A percentile compares a stretch with the other conserved stretches of the same genome.
Conservation (phyloP, 2,888 invertebrate genomes). For the Amblyteles armatorius region DNA sequence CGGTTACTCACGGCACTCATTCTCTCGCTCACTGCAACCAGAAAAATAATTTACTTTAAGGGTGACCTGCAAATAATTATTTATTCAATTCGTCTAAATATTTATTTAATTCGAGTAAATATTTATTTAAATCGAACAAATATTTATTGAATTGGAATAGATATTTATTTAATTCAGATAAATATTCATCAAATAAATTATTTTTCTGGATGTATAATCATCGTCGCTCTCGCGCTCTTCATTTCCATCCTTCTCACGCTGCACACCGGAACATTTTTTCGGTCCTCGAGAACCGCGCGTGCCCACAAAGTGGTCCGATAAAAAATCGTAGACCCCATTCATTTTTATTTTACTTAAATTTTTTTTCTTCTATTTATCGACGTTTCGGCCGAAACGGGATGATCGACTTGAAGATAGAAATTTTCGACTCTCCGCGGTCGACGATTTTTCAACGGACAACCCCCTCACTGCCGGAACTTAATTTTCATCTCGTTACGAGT, state of each 20-base stretch:
- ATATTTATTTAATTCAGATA: too few species aligned
- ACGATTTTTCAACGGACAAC: conserved; percentile 20
- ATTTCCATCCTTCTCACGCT: conserved; percentile 14
- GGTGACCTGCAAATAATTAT: too few species aligned
- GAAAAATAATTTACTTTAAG: too few species aligned
- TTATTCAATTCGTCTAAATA: too few species aligned
- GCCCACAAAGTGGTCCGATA: neutral
- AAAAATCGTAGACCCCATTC: conserved; percentile 18
- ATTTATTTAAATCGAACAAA: too few species aligned
- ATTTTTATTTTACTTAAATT: neutral
- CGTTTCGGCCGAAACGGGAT: neutral
- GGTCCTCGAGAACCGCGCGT: neutral
- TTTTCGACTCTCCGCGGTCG: neutral
- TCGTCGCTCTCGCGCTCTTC: conserved; percentile 27
- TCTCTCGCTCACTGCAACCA: too few species aligned
- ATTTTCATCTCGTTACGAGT: conserved; percentile 10
- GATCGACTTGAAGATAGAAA: neutral
- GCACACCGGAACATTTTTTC: conserved; percentile 21
- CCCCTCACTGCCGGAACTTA: conserved; percentile 51
- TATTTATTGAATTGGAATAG: too few species aligned
- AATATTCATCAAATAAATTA: too few species aligned
- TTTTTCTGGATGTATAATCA: too few species aligned
- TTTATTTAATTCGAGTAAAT: too few species aligned
- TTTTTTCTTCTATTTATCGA: conserved; percentile 5
- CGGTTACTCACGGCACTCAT: neutral